Conservation (phyloP, 2,797 vertebrate species). For the Pipistrellus pipistrellus region DNA sequence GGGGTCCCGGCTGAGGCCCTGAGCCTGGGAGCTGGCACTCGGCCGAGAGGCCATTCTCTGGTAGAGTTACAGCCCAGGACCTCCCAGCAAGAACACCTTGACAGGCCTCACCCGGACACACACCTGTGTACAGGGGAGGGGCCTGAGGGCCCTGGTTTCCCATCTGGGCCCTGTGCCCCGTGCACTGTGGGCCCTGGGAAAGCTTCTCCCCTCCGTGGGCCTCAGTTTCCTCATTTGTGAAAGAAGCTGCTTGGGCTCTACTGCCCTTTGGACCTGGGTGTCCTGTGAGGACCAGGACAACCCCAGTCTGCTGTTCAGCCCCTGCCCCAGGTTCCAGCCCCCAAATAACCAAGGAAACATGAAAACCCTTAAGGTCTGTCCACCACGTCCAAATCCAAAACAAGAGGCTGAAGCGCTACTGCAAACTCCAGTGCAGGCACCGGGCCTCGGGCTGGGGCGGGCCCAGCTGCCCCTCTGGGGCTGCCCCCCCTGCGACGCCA, state of each 20-base stretch:
- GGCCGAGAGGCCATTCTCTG: not conserved
- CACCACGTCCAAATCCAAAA: not conserved
- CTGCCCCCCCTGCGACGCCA: rapidly evolving
- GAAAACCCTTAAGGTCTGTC: not conserved
- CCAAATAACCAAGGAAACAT: not conserved
- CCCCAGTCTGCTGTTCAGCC: not conserved
- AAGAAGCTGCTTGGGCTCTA: not conserved
- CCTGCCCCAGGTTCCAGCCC: not conserved
- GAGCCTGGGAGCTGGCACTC: not conserved
- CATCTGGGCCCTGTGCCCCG: rapidly evolving
- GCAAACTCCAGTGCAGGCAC: not conserved
- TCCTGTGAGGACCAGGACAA: not conserved
- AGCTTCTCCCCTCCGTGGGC: rapidly evolving
- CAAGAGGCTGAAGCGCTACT: not conserved
- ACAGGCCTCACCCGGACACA: not conserved
- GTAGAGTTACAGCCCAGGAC: not conserved
- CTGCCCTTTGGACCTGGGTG: rapidly evolving
- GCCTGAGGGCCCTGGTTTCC: too few species aligned
- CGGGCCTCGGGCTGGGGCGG: rapidly evolving
- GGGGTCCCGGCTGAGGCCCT: not conserved
- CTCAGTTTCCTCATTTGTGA: not conserved
- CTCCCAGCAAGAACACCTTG: not conserved
- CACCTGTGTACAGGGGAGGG: too few species aligned
- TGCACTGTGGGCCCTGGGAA: not conserved
- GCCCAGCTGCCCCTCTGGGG: not conserved